Evolutionary conservation across 2,888 invertebrate genomes (phyloP).

Genomic region (Agriotes lineatus): DNA sequence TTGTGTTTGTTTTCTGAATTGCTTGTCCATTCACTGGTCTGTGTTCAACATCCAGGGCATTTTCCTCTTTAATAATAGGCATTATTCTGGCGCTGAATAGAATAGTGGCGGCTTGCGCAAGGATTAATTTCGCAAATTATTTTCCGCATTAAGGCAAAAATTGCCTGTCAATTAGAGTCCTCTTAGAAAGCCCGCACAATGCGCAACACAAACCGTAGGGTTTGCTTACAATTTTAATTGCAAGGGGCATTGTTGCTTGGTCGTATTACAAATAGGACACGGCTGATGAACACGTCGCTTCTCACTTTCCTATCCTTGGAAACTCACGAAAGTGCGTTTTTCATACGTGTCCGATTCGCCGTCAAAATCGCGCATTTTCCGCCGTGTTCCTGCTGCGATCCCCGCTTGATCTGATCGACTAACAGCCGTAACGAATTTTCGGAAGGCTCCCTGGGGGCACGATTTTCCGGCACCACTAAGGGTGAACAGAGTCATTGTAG

Average conservation of each 20-base stretch:
- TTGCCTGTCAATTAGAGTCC: background rate
- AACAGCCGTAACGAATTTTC: background rate
- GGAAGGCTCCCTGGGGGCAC: too few relatives aligned
- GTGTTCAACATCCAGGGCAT: too few relatives aligned
- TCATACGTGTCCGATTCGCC: background rate
- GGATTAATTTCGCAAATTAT: too few relatives aligned
- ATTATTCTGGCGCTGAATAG: too few relatives aligned
- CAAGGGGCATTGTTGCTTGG: slow-evolving; percentile 4
- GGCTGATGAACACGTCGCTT: slow-evolving; percentile 13
- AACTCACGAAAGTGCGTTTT: slow-evolving; percentile 21
- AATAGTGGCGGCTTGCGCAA: too few relatives aligned
- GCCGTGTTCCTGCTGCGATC: background rate
- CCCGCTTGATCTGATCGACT: background rate
- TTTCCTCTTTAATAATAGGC: too few relatives aligned
- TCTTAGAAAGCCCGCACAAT: background rate
- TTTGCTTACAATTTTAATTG: slow-evolving; percentile 13
- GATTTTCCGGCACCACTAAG: too few relatives aligned
- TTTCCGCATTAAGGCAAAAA: background rate
- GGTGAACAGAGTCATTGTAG: too few relatives aligned
- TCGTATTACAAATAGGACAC: slow-evolving; percentile 15
- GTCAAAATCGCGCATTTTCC: slow-evolving; percentile 11
- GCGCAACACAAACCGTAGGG: slow-evolving; percentile 11
- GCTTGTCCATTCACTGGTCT: too few relatives aligned
- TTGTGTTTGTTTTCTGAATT: too few relatives aligned
- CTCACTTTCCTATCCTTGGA: slow-evolving; percentile 28